A percentile compares a stretch with the other conserved stretches of the same genome.
phyloP scores from a whole-genome alignment of 2,888 invertebrate genomes.

The Mantis religiosa region DNA sequence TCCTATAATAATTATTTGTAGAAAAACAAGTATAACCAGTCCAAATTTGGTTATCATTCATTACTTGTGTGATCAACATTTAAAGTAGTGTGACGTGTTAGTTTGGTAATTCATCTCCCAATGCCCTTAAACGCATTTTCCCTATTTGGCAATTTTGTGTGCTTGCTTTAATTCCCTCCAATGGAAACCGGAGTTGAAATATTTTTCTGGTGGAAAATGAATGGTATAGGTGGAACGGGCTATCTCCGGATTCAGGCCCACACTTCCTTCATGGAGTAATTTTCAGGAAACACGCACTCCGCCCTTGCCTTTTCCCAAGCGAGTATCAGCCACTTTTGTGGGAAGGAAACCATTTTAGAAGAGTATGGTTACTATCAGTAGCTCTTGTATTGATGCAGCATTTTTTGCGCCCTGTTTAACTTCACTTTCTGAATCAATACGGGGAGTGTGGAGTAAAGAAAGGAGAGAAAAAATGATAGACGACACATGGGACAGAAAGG shows the following conservation, averaged over 20 bases:
- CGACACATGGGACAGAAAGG: not conserved
- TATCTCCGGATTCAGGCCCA: not conserved
- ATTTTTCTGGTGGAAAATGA: too few species aligned
- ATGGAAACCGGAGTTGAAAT: too few species aligned
- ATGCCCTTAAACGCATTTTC: too few species aligned
- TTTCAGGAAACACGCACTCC: not conserved
- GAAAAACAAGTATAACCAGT: too few species aligned
- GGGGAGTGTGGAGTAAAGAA: not conserved
- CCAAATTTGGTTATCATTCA: too few species aligned
- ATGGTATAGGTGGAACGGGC: not conserved
- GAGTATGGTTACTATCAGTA: not conserved
- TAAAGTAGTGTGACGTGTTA: too few species aligned
- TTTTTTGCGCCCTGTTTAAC: not conserved
- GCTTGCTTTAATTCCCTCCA: too few species aligned
- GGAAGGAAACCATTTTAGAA: not conserved
- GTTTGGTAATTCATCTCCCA: too few species aligned
- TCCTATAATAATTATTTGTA: too few species aligned
- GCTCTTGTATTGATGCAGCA: not conserved
- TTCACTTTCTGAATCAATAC: not conserved
- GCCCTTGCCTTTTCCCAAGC: not conserved
- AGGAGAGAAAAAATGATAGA: not conserved
- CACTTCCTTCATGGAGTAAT: not conserved
- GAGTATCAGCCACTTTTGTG: not conserved
- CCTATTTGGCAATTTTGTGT: too few species aligned
- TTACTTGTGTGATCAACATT: too few species aligned